phyloP scores from a whole-genome alignment of 2,888 invertebrate genomes.

The Acrobasis consociella region DNA sequence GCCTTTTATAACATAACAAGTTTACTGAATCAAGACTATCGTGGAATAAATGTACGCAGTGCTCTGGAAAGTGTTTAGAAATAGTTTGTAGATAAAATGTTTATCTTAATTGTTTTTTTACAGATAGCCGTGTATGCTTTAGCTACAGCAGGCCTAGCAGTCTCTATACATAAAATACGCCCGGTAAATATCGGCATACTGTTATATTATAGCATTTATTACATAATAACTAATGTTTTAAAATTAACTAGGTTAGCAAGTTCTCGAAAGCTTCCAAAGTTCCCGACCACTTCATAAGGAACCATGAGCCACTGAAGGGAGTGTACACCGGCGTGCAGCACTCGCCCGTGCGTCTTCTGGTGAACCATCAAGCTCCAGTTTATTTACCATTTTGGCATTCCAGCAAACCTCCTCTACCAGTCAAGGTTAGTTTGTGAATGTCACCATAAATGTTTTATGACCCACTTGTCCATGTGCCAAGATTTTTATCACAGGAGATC shows the following conservation, averaged over 20 bases:
- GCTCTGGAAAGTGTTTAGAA: neutral
- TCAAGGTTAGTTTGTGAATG: slow-evolving; percentile 64
- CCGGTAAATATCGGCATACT: slow-evolving; percentile 72
- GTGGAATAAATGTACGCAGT: slow-evolving; percentile 70
- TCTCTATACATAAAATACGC: slow-evolving; percentile 82
- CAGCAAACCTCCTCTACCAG: slow-evolving; percentile 74
- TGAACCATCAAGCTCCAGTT: slow-evolving; percentile 82
- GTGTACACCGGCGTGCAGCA: slow-evolving; percentile 78
- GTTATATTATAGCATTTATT: slow-evolving; percentile 46
- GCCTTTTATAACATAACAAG: slow-evolving; percentile 57
- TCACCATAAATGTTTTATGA: slow-evolving; percentile 31
- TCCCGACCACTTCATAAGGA: slow-evolving; percentile 81
- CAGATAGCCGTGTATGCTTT: slow-evolving; percentile 84
- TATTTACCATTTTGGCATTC: slow-evolving; percentile 79
- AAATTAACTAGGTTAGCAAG: slow-evolving; percentile 80
- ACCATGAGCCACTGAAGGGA: slow-evolving; percentile 77
- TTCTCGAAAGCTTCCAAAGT: slow-evolving; percentile 83
- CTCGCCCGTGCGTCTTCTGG: slow-evolving; percentile 71
- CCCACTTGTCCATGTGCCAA: slow-evolving; percentile 36
- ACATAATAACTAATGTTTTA: slow-evolving; percentile 58
- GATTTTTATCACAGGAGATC: slow-evolving; percentile 33
- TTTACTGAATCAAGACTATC: slow-evolving; percentile 71
- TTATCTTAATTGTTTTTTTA: slow-evolving; percentile 41
- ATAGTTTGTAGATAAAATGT: slow-evolving; percentile 27
- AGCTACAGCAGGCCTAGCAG: slow-evolving; percentile 79